A percentile compares a stretch with the other conserved stretches of the same genome.
Conservation (phyloP, 2,113 vertebrate species). For the Ascaphus truei region DNA sequence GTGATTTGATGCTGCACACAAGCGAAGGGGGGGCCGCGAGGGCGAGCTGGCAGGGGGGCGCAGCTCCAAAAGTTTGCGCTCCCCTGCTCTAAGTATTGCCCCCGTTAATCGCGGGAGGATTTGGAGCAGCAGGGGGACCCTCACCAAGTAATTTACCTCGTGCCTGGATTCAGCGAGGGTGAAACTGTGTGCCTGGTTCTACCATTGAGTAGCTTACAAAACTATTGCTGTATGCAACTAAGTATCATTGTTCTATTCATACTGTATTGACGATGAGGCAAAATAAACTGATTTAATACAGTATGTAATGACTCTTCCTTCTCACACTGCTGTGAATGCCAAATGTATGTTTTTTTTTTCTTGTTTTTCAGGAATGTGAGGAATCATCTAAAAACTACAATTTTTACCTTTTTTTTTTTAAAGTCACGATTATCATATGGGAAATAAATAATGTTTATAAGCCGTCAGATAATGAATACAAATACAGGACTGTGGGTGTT, state of each 20-base stretch:
- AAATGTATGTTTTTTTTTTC: background rate
- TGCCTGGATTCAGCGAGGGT: too few relatives aligned
- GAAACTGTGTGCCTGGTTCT: too few relatives aligned
- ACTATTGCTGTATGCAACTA: background rate
- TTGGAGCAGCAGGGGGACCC: too few relatives aligned
- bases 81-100: too few relatives aligned
- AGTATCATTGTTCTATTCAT: background rate
- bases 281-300: conserved; percentile 19
- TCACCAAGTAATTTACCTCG: too few relatives aligned
- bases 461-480: background rate
- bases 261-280: conserved; percentile 3
- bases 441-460: background rate
- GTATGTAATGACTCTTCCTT: conserved; percentile 8
- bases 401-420: conserved; percentile 2
- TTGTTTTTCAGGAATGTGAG: background rate
- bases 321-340: background rate
- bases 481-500: too few relatives aligned
- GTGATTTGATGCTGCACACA: too few relatives aligned
- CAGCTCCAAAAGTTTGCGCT: too few relatives aligned
- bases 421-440: background rate
- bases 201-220: too few relatives aligned
- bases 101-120: too few relatives aligned
- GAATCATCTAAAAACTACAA: background rate
- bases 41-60: too few relatives aligned
- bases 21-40: too few relatives aligned